phyloP scores from a whole-genome alignment of 2,113 vertebrate genomes.

The Pygoscelis antarcticus region DNA sequence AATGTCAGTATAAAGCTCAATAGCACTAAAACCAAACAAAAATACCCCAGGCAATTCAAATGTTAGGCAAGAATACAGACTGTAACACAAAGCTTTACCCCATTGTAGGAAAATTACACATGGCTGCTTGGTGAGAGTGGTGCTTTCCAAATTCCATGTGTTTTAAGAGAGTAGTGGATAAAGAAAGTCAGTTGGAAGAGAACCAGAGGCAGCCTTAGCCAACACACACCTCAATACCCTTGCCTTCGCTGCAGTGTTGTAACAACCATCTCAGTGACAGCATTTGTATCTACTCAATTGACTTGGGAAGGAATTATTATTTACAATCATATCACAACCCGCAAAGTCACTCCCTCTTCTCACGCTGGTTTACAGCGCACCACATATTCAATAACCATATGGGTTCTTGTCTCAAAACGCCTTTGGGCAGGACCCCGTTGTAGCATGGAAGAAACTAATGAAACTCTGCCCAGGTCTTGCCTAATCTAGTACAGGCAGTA shows the following conservation, averaged over 20 bases:
- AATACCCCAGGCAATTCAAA: background rate
- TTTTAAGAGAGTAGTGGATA: background rate
- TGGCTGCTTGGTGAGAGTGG: background rate
- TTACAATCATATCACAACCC: background rate
- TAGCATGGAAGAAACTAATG: background rate
- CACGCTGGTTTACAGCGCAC: background rate
- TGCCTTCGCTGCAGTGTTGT: background rate
- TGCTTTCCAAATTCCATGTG: background rate
- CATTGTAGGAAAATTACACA: background rate
- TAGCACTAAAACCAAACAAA: background rate
- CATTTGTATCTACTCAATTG: background rate
- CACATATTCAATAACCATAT: background rate
- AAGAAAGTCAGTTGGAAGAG: background rate
- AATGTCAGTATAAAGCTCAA: background rate
- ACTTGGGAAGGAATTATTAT: background rate
- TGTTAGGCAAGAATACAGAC: background rate
- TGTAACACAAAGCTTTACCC: background rate
- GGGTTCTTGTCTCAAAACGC: background rate
- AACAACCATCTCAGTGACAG: background rate
- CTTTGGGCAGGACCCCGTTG: background rate
- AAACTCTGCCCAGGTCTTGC: background rate
- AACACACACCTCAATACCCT: accelerated
- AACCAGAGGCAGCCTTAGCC: background rate
- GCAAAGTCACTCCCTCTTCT: background rate
- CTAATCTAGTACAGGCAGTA: background rate